Base-by-base conservation (phyloP, 2,888 invertebrate genomes). In the Volucella bombylans region DNA sequence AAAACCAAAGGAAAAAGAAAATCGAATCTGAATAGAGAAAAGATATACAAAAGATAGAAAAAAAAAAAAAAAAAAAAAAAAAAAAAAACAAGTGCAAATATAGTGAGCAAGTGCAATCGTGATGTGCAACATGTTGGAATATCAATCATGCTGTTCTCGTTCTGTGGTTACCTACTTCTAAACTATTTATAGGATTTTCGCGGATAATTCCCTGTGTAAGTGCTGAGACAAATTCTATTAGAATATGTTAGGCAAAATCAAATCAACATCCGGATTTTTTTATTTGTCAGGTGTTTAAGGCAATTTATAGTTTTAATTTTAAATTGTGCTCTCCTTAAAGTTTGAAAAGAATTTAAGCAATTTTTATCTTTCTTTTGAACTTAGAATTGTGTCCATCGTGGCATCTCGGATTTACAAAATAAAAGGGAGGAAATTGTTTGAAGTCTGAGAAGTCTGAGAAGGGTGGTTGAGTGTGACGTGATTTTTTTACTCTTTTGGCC, bases 121-220 rank as follows among this genome's bases (percentile, higher is more conserved):
- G 39, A 68, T 67, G 54, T 14, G 31, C 31, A 54, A 14, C n/a
- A 55, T 38, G 31, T 14, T 47, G n/a, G 39, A 57, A 11, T 55
- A 6, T 43, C 52, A 14, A 14, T 43, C 38, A 64, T 50, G 11
- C 15, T 11, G 52, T 65, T 31, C 45, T 14, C 45, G 18, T 23
- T 1, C 15, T 31, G 31, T 31, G 31, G 31, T 31, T 31, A 31
- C 6, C 31, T 31, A 31, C 31, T 31, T 31, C 6, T 38, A 43
- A 23, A 64, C 49, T 50, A 39, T 50, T 50, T 31, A n/a, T 14
- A 52, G 52, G 41, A 65, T 52, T 65, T 65, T 15, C 54, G 31
- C 54, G 54, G 14, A 68, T 65, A 52, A 68, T 55, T 55, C 67
- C 31, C 31, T 45, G 52, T 67, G 67, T 45, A 12, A 55, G 65